phyloP scores from a whole-genome alignment of 2,888 invertebrate genomes.

The Drosophila kanekoi region DNA sequence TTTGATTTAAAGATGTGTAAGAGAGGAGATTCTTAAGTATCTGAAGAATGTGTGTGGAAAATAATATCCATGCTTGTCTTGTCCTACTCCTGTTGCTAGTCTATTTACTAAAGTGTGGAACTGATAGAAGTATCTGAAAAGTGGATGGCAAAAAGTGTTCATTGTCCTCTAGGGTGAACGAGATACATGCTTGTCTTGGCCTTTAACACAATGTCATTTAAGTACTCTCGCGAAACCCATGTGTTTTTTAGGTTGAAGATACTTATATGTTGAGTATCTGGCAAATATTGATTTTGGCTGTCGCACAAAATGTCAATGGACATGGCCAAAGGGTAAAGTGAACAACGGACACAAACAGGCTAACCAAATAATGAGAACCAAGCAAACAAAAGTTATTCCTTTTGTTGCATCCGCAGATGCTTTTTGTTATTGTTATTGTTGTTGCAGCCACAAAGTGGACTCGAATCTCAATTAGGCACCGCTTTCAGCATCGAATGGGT shows the following conservation, averaged over 20 bases:
- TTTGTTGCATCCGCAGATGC: constrained; percentile 10
- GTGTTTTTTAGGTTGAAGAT: background rate
- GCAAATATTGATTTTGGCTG: constrained; percentile 66
- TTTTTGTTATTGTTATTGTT: constrained; percentile 23
- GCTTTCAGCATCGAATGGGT: constrained; percentile 57
- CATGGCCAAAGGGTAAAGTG: constrained; percentile 44
- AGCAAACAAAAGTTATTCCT: constrained; percentile 26
- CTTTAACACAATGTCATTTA: too few species aligned
- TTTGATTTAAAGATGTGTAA: constrained; percentile 17
- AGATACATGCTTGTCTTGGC: background rate
- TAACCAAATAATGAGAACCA: constrained; percentile 32
- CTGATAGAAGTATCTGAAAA: background rate
- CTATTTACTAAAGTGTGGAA: constrained; percentile 15
- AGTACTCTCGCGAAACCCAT: background rate
- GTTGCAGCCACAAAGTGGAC: constrained; percentile 54
- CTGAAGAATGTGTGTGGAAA: background rate
- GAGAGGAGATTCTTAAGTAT: background rate
- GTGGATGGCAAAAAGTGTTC: background rate
- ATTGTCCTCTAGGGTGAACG: background rate
- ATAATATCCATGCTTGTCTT: background rate
- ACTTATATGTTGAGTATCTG: constrained; percentile 12
- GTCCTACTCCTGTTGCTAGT: background rate
- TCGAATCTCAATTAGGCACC: constrained; percentile 74
- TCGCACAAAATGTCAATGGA: constrained; percentile 29
- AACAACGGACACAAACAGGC: constrained; percentile 43